These are phyloP conservation scores for Apolygus lucorum DNA, from an alignment of 1,140 invertebrate genomes.

Conservation along the genomic window DNA sequence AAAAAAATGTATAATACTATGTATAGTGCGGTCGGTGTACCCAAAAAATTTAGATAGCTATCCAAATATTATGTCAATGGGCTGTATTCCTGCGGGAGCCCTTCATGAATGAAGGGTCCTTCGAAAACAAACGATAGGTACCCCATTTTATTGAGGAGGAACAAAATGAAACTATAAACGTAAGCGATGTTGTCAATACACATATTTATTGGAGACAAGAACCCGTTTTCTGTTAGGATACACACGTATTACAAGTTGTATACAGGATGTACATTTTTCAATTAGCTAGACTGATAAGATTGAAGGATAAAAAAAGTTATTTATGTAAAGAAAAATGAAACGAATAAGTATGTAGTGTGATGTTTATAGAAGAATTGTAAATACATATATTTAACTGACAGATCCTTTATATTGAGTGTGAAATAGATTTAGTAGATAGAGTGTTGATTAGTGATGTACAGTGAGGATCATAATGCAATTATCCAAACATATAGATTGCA, in stretches of 20 bases:
- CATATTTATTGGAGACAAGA: too few species aligned
- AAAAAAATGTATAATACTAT: too few species aligned
- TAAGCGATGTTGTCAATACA: too few species aligned
- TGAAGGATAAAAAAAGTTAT: conserved; percentile 23
- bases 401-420: conserved; percentile 26
- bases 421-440: conserved; percentile 25
- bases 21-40: background rate
- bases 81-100: background rate
- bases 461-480: conserved; percentile 24
- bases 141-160: too few species aligned
- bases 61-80: background rate
- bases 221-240: too few species aligned
- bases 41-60: background rate
- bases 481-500: conserved; percentile 22
- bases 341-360: conserved; percentile 21
- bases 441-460: conserved; percentile 27
- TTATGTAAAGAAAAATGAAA: conserved; percentile 19
- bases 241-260: conserved; percentile 13
- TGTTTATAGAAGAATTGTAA: conserved; percentile 25
- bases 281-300: conserved; percentile 26
- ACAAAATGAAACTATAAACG: too few species aligned
- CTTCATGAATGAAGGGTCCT: background rate
- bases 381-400: conserved; percentile 27
- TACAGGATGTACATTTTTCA: conserved; percentile 24
- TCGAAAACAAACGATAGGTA: background rate